phyloP scores from a whole-genome alignment of 92 coral and sea anemone genomes.

The Epizoanthus rinbou region DNA sequence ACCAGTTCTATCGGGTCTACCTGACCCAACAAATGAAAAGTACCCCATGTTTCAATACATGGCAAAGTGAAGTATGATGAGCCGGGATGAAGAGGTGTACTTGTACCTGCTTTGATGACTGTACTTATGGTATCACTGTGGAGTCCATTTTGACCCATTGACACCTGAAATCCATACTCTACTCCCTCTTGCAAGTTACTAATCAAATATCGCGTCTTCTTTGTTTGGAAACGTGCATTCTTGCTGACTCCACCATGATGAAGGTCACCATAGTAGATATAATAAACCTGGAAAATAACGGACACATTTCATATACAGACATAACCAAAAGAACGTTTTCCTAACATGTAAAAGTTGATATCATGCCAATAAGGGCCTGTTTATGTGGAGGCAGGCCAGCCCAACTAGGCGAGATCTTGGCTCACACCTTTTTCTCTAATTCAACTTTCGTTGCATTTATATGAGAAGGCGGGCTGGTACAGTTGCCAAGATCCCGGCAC shows the following conservation, averaged over 20 bases:
- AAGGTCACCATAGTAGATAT: constrained; percentile 22
- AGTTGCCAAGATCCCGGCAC: too few relatives aligned
- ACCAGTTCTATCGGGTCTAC: too few relatives aligned
- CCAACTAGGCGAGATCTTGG: too few relatives aligned
- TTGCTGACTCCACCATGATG: constrained; percentile 25
- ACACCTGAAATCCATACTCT: constrained; percentile 26
- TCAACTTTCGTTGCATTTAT: too few relatives aligned
- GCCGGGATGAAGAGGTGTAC: background rate
- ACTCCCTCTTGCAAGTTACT: background rate
- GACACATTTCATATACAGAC: background rate
- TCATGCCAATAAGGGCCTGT: too few relatives aligned
- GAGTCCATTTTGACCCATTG: constrained; percentile 33
- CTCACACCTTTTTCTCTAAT: too few relatives aligned
- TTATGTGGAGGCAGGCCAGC: too few relatives aligned
- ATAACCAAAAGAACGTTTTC: background rate
- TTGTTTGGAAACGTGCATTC: background rate
- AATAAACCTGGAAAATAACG: constrained; percentile 21
- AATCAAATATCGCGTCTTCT: background rate
- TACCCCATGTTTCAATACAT: background rate
- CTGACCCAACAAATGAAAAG: too few relatives aligned
- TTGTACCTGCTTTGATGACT: background rate
- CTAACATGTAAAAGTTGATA: too few relatives aligned
- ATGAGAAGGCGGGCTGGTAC: too few relatives aligned
- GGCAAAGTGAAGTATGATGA: background rate
- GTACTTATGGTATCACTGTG: constrained; percentile 26